Conservation (phyloP, 1,140 invertebrate species). For the Aplysia californica region DNA sequence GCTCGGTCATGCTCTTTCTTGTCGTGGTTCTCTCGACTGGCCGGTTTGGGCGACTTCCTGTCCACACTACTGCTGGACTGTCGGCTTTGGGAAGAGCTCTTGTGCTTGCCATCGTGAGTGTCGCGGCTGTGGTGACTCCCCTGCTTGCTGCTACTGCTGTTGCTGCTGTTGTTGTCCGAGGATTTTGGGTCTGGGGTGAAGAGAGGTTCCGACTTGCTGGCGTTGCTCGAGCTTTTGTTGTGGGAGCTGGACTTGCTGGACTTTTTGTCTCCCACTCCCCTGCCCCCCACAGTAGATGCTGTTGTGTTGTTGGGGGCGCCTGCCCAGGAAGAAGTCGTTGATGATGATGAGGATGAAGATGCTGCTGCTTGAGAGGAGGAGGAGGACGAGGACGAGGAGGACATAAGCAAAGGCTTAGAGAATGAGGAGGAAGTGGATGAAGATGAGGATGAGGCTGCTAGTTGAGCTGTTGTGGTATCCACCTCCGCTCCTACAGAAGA, state of each 20-base stretch:
- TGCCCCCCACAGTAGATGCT: no score
- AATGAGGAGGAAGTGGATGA: neutral
- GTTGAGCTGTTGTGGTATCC: no score
- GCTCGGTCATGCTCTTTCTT: conserved; percentile 47
- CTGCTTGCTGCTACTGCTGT: no score
- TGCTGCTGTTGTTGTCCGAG: no score
- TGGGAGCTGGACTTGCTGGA: conserved; percentile 17
- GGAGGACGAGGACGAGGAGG: no score
- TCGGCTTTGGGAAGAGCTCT: neutral
- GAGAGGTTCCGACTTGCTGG: conserved; percentile 26
- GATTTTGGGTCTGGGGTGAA: conserved; percentile 37
- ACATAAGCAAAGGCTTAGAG: no score
- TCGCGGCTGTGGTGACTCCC: no score
- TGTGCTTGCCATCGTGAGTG: no score
- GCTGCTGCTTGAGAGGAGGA: conserved; percentile 1
- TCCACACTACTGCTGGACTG: no score
- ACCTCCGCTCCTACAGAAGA: no score
- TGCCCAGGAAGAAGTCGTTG: conserved; percentile 8
- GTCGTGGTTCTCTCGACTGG: conserved; percentile 37
- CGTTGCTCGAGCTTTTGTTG: conserved; percentile 7
- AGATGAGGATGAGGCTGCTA: neutral
- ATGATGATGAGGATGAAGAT: neutral
- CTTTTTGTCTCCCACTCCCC: conserved; percentile 15
- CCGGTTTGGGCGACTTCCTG: conserved; percentile 24
- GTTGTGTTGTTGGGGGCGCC: no score